A percentile compares a stretch with the other conserved stretches of the same genome.
Evolutionary conservation across 2,113 vertebrate species (phyloP).

Genomic region (Acanthisitta chloris): DNA sequence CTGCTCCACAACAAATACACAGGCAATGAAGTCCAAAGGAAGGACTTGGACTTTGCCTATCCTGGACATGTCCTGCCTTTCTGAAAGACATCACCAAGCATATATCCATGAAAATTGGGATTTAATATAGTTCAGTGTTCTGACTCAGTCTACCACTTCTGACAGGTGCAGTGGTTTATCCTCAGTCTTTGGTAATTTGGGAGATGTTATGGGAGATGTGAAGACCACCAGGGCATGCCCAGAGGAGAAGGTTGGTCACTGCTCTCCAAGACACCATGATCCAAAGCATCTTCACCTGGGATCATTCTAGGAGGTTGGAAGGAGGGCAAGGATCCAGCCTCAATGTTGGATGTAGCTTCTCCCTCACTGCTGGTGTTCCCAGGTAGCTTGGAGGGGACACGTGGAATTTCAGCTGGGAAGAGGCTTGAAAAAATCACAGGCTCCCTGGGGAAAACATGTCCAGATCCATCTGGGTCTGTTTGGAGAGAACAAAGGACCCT

Average conservation of each 20-base stretch:
- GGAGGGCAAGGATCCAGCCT: fast-evolving
- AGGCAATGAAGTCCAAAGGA: background rate
- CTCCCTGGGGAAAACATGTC: fast-evolving
- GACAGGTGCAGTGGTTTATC: no score
- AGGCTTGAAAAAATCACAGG: background rate
- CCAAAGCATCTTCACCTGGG: background rate
- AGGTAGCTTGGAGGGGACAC: fast-evolving
- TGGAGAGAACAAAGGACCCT: background rate
- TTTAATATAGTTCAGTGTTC: fast-evolving
- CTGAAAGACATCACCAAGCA: background rate
- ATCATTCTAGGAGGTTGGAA: background rate
- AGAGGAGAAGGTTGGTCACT: background rate
- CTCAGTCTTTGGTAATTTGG: background rate
- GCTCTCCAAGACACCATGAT: background rate
- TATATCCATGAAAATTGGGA: background rate
- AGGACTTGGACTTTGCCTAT: background rate
- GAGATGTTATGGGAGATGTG: background rate
- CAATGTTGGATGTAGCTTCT: fast-evolving
- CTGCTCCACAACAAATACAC: background rate
- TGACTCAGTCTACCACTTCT: background rate
- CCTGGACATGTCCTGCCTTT: background rate
- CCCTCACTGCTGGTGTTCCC: no score
- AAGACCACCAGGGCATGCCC: background rate
- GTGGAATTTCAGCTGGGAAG: background rate
- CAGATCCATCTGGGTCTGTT: background rate